Conservation (phyloP, 2,797 vertebrate species). For the Sus cebifrons region DNA sequence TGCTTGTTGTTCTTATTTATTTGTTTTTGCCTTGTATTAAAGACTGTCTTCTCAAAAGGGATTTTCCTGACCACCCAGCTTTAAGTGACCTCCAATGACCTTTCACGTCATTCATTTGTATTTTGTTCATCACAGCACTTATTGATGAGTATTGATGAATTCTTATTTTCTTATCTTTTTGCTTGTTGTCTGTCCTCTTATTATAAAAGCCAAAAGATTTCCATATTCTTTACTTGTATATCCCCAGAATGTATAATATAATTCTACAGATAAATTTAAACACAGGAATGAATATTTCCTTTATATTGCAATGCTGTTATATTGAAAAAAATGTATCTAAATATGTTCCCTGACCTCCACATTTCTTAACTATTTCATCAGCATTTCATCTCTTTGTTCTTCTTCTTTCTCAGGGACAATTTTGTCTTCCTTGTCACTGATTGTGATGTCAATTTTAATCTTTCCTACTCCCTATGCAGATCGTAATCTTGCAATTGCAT, state of each 20-base stretch:
- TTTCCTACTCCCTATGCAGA: neutral
- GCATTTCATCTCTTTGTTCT: neutral
- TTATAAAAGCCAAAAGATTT: neutral
- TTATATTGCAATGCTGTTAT: neutral
- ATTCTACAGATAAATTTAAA: constrained; percentile 32
- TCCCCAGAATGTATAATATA: neutral
- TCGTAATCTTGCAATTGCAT: constrained; percentile 28
- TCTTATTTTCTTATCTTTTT: neutral
- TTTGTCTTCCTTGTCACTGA: constrained; percentile 1
- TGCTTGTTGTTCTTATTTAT: neutral
- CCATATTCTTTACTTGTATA: neutral
- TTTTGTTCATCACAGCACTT: neutral
- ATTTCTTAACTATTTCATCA: neutral
- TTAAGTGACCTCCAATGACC: neutral
- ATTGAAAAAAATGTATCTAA: neutral
- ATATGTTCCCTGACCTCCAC: neutral
- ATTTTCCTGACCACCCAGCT: neutral
- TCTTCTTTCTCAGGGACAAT: neutral
- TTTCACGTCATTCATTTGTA: neutral
- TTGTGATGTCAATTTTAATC: neutral
- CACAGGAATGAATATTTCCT: neutral
- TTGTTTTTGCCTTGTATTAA: neutral
- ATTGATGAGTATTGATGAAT: neutral
- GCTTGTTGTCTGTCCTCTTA: neutral
- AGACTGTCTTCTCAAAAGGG: neutral